Conservation (phyloP, 2,797 vertebrate genomes). For the Tauraco hartlaubi region DNA sequence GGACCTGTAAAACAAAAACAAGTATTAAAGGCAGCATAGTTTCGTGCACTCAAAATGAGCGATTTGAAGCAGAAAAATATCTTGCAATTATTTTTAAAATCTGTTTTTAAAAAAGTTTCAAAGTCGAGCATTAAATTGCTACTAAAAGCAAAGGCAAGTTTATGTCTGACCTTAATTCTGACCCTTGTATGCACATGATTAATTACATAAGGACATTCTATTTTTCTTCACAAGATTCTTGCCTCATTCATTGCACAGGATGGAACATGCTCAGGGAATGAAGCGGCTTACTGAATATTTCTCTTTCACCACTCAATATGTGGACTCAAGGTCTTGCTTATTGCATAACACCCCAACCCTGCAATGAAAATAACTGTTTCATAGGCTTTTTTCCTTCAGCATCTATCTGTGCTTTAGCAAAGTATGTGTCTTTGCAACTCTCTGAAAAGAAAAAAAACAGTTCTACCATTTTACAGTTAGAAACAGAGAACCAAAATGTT, state of each 20-base stretch:
- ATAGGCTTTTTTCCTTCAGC: not conserved
- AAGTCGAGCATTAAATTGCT: not conserved
- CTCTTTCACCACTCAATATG: conserved; percentile 15
- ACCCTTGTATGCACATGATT: conserved; percentile 2
- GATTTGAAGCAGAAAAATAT: not conserved
- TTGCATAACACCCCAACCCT: not conserved
- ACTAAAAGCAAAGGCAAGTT: conserved; percentile 27
- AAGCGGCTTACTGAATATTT: conserved; percentile 20
- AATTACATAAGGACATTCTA: not conserved
- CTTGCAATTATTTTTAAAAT: not conserved
- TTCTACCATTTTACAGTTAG: not conserved
- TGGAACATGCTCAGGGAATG: conserved; percentile 27
- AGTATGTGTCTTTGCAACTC: not conserved
- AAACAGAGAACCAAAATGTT: not conserved
- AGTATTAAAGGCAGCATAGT: conserved; percentile 40
- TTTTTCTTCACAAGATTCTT: conserved; percentile 50
- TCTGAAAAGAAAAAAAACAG: not conserved
- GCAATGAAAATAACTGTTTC: conserved; percentile 43
- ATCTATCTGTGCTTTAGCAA: not conserved
- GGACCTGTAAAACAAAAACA: conserved; percentile 87
- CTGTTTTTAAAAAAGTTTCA: not conserved
- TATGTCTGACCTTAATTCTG: conserved; percentile 60
- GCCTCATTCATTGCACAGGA: conserved; percentile 65
- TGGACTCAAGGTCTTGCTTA: conserved; percentile 35
- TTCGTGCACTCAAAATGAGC: not conserved